A percentile compares a stretch with the other conserved stretches of the same genome.
Evolutionary conservation across 2,888 invertebrate genomes (phyloP).

Genomic region (Axea sp.): DNA sequence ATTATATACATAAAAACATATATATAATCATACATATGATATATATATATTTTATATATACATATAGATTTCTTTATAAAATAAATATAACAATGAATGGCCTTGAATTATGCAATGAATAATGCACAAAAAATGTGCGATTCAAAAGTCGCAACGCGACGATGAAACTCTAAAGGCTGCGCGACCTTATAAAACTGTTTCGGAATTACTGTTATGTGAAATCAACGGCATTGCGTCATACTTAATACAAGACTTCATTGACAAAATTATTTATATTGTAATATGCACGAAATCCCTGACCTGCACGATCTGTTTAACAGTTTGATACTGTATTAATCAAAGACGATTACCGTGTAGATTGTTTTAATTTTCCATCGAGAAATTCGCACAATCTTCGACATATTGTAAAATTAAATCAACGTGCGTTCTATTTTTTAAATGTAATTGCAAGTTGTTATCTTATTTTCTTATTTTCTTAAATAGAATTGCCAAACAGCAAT

Average conservation of each 20-base stretch:
- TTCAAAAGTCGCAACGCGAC: constrained; percentile 35
- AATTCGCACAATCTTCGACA: not conserved
- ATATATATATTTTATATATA: constrained; percentile 32
- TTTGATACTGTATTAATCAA: constrained; percentile 27
- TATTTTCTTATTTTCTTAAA: not conserved
- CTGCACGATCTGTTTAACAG: constrained; percentile 39
- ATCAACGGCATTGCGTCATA: constrained; percentile 35
- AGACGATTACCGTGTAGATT: constrained; percentile 11
- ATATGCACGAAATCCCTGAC: constrained; percentile 46
- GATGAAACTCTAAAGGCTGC: not conserved
- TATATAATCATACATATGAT: no score
- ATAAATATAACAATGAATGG: constrained; percentile 74
- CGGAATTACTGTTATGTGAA: constrained; percentile 19
- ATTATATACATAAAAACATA: no score
- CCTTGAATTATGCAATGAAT: constrained; percentile 69
- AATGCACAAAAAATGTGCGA: constrained; percentile 72
- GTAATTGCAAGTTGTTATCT: no score
- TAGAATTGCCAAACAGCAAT: not conserved
- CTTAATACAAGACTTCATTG: constrained; percentile 25
- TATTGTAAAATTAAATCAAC: not conserved
- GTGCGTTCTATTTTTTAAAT: no score
- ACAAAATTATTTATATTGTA: constrained; percentile 23
- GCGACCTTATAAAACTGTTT: constrained; percentile 6
- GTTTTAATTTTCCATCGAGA: not conserved
- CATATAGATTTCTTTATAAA: constrained; percentile 64